Percentiles rank a stretch among this genome's conserved stretches.
phyloP scores from a whole-genome alignment of 2,113 vertebrate species.

The Geothlypis trichas region DNA sequence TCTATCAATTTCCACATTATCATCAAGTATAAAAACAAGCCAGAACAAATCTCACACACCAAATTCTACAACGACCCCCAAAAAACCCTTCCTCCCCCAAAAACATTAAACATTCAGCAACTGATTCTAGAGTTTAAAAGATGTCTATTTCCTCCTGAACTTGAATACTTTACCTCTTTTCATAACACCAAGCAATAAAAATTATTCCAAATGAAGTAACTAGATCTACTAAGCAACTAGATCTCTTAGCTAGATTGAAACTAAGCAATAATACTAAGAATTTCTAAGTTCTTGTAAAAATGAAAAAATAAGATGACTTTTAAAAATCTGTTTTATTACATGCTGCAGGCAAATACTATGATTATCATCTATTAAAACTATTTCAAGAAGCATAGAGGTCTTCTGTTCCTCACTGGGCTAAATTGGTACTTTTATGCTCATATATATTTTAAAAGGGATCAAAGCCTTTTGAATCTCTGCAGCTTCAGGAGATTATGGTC shows the following conservation, averaged over 20 bases:
- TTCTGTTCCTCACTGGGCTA: background rate
- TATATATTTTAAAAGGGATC: background rate
- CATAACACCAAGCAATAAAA: background rate
- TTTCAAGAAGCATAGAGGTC: background rate
- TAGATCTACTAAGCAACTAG: background rate
- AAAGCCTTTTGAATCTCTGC: background rate
- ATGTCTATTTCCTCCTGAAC: background rate
- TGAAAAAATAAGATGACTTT: background rate
- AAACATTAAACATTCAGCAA: background rate
- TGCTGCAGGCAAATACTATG: background rate
- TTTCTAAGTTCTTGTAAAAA: background rate
- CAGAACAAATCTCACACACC: background rate
- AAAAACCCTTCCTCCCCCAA: fast-evolving
- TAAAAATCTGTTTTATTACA: background rate
- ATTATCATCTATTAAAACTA: background rate
- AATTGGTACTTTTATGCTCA: background rate
- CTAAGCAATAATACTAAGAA: background rate
- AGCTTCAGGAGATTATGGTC: background rate
- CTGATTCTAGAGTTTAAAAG: background rate
- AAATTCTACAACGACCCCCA: background rate
- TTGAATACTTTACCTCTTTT: background rate
- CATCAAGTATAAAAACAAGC: background rate
- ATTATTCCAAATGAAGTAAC: background rate
- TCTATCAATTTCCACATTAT: background rate
- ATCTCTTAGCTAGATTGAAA: background rate